Conservation (phyloP, 2,797 vertebrate species). For the Labeo calbasu region DNA sequence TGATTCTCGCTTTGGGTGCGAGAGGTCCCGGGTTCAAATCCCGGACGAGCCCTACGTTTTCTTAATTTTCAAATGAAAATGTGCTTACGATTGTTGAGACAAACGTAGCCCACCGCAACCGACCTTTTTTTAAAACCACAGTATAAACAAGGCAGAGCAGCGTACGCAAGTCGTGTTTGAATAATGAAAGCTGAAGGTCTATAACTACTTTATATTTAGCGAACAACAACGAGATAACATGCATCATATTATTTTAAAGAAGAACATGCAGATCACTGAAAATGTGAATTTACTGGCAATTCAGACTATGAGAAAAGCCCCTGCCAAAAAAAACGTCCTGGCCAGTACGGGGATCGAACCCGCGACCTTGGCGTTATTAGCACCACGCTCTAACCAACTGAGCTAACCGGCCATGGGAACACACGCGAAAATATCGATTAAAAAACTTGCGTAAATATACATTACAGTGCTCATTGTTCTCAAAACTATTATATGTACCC, state of each 20-base stretch:
- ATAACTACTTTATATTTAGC: too few relatives aligned
- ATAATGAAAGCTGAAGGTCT: neutral
- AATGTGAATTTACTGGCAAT: neutral
- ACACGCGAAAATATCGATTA: rapidly evolving
- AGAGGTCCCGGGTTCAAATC: constrained; percentile 71
- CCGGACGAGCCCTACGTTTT: constrained; percentile 47
- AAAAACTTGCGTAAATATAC: too few relatives aligned
- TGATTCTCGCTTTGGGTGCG: constrained; percentile 71
- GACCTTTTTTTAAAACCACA: neutral
- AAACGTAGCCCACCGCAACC: neutral
- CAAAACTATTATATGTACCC: too few relatives aligned
- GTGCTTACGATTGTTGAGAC: too few relatives aligned
- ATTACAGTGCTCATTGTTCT: too few relatives aligned
- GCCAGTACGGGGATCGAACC: constrained; percentile 79
- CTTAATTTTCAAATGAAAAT: rapidly evolving
- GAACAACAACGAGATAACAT: too few relatives aligned
- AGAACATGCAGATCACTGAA: neutral
- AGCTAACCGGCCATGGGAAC: constrained; percentile 55
- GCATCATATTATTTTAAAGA: neutral
- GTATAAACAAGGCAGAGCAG: neutral
- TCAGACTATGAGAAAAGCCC: too few relatives aligned
- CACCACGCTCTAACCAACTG: constrained; percentile 69
- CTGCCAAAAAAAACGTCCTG: rapidly evolving
- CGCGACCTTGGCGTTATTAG: constrained; percentile 70
- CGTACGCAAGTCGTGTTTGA: neutral